phyloP scores from a whole-genome alignment of 2,888 invertebrate species.

The Apodemia hepburni region DNA sequence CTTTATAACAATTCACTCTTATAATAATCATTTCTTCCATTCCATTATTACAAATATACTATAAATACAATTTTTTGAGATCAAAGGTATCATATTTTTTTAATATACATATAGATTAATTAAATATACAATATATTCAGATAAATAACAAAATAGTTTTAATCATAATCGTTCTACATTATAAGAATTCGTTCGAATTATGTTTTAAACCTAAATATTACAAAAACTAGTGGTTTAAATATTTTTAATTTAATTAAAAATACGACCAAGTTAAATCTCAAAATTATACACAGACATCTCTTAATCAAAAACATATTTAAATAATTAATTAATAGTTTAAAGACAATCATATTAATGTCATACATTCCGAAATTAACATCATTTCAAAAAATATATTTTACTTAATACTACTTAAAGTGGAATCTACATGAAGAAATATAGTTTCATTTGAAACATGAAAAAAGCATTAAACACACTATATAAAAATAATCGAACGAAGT shows the following conservation, averaged over 20 bases:
- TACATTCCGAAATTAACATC: not conserved
- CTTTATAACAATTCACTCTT: conserved; percentile 5
- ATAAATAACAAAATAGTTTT: conserved; percentile 6
- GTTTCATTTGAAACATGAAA: no score
- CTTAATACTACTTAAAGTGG: not conserved
- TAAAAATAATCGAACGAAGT: conserved; percentile 8
- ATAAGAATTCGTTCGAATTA: conserved; percentile 9
- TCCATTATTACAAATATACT: conserved; percentile 12
- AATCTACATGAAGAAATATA: no score
- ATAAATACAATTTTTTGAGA: conserved; percentile 9
- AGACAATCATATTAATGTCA: not conserved
- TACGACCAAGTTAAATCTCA: not conserved
- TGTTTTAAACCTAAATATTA: not conserved
- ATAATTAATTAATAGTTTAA: not conserved
- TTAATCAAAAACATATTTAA: not conserved
- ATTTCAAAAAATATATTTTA: conserved; percentile 8
- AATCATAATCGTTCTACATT: conserved; percentile 5
- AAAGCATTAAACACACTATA: not conserved
- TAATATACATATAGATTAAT: not conserved
- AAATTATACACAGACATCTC: not conserved
- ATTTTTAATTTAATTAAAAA: not conserved
- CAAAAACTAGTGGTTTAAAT: not conserved
- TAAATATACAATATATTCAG: not conserved
- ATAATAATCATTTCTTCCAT: conserved; percentile 1
- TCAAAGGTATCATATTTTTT: not conserved